A percentile compares a stretch with the other conserved stretches of the same genome.
phyloP scores from a whole-genome alignment of 1,140 invertebrate genomes.

The Drosophila trapezifrons region DNA sequence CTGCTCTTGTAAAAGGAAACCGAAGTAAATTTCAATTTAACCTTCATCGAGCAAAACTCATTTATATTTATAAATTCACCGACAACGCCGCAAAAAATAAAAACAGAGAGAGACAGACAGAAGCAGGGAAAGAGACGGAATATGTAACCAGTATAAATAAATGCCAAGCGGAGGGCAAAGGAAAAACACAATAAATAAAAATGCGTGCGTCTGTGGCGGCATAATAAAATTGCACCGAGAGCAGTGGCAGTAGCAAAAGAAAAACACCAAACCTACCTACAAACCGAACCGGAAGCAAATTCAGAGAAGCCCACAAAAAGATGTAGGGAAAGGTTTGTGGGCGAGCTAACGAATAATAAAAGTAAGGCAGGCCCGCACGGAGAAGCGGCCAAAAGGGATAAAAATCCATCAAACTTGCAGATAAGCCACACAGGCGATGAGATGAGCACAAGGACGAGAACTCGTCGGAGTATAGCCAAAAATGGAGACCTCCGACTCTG shows the following conservation, averaged over 20 bases:
- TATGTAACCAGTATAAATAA: slow-evolving; percentile 52
- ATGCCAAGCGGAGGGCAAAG: slow-evolving; percentile 25
- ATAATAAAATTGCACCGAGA: slow-evolving; percentile 74
- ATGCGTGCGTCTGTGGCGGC: slow-evolving; percentile 65
- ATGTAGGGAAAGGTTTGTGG: slow-evolving; percentile 19
- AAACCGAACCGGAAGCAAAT: slow-evolving; percentile 44
- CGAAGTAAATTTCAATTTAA: slow-evolving; percentile 83
- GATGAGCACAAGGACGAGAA: slow-evolving; percentile 11
- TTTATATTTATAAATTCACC: slow-evolving; percentile 83
- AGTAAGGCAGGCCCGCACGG: slow-evolving; percentile 23
- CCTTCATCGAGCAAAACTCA: slow-evolving; percentile 81
- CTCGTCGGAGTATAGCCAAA: slow-evolving; percentile 18
- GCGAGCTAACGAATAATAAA: slow-evolving; percentile 44
- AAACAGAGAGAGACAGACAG: slow-evolving; percentile 20
- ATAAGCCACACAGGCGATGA: slow-evolving; percentile 63
- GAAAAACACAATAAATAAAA: slow-evolving; percentile 74
- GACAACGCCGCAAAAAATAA: slow-evolving; percentile 57
- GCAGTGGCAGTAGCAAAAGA: slow-evolving; percentile 10
- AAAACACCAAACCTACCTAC: slow-evolving; percentile 15
- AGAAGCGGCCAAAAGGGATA: slow-evolving; percentile 70
- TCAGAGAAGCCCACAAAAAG: slow-evolving; percentile 40
- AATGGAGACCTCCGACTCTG: slow-evolving; percentile 14
- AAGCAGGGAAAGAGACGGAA: slow-evolving; percentile 22
- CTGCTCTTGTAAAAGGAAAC: slow-evolving; percentile 39
- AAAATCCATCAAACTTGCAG: slow-evolving; percentile 83